phyloP scores from a whole-genome alignment of 2,113 vertebrate genomes.

The Lepus timidus region DNA sequence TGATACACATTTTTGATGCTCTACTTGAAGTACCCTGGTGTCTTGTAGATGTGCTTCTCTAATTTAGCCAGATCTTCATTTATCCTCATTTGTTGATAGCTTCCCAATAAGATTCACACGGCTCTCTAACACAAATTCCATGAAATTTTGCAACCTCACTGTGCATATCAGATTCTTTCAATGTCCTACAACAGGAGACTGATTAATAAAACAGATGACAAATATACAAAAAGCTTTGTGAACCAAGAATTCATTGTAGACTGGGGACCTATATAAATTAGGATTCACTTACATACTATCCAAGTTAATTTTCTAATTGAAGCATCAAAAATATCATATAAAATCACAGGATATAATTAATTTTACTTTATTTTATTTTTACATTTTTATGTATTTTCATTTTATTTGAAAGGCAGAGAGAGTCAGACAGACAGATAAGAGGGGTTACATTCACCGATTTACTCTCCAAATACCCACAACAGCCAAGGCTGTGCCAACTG shows the following conservation, averaged over 20 bases:
- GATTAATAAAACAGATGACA: not conserved
- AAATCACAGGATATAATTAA: no score
- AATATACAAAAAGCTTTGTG: not conserved
- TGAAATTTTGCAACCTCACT: not conserved
- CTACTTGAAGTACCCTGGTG: not conserved
- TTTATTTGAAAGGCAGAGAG: no score
- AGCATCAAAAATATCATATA: not conserved
- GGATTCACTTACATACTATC: not conserved
- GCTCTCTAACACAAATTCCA: not conserved
- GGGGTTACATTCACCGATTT: no score
- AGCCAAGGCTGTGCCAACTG: no score
- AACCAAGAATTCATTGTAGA: not conserved
- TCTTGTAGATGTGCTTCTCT: not conserved
- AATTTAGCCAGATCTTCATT: not conserved
- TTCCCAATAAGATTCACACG: not conserved
- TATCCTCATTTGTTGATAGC: not conserved
- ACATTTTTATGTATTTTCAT: no score
- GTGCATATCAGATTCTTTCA: not conserved
- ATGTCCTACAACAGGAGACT: not conserved
- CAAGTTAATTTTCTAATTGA: not conserved
- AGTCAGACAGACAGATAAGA: no score
- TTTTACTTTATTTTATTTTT: no score
- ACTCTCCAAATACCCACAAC: no score
- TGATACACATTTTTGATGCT: no score
- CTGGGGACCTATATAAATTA: not conserved